Evolutionary conservation across 1,140 invertebrate species (phyloP).

Genomic region (Oncopeltus fasciatus): DNA sequence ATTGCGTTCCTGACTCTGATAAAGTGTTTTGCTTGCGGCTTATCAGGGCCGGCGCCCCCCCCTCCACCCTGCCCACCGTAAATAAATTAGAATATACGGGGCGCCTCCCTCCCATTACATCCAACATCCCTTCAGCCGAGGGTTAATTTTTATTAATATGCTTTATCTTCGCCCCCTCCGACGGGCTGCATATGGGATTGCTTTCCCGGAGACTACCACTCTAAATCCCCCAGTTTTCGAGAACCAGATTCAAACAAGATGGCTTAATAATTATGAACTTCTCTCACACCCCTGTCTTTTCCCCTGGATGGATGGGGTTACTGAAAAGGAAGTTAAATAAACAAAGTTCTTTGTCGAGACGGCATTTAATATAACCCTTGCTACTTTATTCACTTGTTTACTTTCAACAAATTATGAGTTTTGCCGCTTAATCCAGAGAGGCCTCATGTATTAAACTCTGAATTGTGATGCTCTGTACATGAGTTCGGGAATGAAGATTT

Average conservation of each 20-base stretch:
- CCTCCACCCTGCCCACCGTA: background rate
- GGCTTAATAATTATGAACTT: background rate
- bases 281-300: background rate
- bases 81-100: conserved; percentile 21
- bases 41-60: conserved; percentile 14
- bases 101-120: conserved; percentile 4
- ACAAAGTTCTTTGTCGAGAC: background rate
- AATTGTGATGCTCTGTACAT: too few species aligned
- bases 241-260: background rate
- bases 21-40: conserved; percentile 21
- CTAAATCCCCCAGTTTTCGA: background rate
- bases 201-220: background rate
- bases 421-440: too few species aligned
- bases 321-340: background rate
- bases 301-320: background rate
- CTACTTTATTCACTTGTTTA: too few species aligned
- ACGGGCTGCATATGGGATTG: background rate
- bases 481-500: too few species aligned
- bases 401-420: too few species aligned
- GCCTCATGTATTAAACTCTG: too few species aligned
- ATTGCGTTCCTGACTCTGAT: conserved; percentile 21
- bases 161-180: background rate
- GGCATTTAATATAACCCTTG: background rate
- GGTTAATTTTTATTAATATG: conserved; percentile 9
- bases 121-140: conserved; percentile 5